Evolutionary conservation across 2,797 vertebrate genomes (phyloP).

Genomic region (Artibeus jamaicensis): DNA sequence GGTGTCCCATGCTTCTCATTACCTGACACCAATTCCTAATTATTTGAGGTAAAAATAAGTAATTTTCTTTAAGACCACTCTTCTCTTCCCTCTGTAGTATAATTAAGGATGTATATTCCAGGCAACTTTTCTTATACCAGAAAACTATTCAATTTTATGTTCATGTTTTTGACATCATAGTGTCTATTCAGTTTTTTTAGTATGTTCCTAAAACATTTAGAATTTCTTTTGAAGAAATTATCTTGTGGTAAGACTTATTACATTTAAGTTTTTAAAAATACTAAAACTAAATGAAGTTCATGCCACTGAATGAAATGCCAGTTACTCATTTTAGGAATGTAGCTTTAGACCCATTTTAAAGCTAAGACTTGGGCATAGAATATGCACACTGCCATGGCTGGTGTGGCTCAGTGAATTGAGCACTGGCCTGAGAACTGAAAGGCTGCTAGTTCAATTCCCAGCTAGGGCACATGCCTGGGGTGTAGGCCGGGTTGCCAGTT

Average conservation of each 20-base stretch:
- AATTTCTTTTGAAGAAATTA: not conserved
- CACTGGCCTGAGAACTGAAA: too few relatives aligned
- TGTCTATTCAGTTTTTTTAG: not conserved
- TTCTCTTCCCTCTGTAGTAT: not conserved
- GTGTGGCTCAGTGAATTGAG: too few relatives aligned
- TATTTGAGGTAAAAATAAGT: slow-evolving; percentile 3
- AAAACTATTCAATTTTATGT: not conserved
- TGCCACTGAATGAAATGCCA: not conserved
- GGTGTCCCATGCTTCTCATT: not conserved
- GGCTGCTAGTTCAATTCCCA: too few relatives aligned
- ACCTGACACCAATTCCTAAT: not conserved
- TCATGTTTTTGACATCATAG: not conserved
- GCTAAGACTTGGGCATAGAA: not conserved
- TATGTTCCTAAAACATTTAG: not conserved
- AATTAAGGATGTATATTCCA: not conserved
- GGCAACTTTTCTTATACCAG: not conserved
- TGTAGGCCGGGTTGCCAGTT: too few relatives aligned
- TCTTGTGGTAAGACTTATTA: not conserved
- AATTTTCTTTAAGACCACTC: not conserved
- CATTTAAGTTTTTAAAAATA: not conserved
- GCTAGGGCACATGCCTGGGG: too few relatives aligned
- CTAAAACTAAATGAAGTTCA: not conserved
- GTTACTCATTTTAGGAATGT: not conserved
- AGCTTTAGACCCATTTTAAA: not conserved
- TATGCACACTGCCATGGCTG: not conserved